Evolutionary conservation across 2,797 vertebrate genomes (phyloP), one percentile per base, ranked within the genome.

Genomic region (Mallotus villosus): DNA sequence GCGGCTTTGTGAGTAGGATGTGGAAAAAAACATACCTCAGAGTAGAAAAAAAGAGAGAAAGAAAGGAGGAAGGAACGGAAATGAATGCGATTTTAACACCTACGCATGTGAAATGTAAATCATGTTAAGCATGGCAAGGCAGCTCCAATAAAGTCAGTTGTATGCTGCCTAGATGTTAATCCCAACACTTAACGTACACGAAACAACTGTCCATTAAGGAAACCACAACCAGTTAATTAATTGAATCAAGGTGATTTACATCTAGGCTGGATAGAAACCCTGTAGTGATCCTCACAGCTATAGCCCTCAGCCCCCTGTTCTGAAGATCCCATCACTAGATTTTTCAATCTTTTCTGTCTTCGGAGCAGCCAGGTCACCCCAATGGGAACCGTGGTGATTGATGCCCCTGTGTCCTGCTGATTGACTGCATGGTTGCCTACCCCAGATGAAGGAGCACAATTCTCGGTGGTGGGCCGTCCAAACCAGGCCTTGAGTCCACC

Each of bases 371-470:
- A 81, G 86, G 81, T 84, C 83, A 87, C 76, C 87, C 84, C 88
- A 81, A 82, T 74, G 84, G 86, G 88, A 90, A 83, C 62, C 68
- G 73, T 78, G 78, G 80, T 90, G 90, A 92, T 90, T 89, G 88
- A 89, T 91, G 87, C 83, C 85, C 84, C 74, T 76, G 78, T 87
- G 84, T 86, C 81, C 49, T 82, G 76, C 83, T 88, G 88, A 91
- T 90, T 91, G 89, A 91, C 89, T 89, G 87, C 88, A 90, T 86
- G 87, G 82, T 87, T 89, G 84, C 84, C 84, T 88, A 85, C 82
- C 84, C 83, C 70, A 82, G 86, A 90, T 90, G 85, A 92, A 89
- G 84, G 85, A 81, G 87, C 74, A 80, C 83, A 75, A 78, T 57
- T 27, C 77, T 63, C 81, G 63, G 76, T 19, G 74, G 51, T 34